Evolutionary conservation across 1,140 invertebrate species (phyloP).

Genomic region (Gonatopus flavifemur): DNA sequence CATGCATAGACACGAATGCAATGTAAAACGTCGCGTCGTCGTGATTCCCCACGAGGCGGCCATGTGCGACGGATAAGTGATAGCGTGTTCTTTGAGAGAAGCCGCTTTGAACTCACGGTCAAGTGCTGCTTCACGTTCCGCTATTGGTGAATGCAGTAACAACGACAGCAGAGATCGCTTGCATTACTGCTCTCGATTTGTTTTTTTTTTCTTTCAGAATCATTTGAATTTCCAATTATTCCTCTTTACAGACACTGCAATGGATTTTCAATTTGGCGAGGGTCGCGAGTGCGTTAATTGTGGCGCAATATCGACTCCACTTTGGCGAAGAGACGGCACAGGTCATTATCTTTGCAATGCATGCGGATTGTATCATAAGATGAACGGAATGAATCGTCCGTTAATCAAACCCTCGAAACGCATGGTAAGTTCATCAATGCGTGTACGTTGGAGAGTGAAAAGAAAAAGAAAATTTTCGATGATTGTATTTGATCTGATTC

Average conservation of each 20-base stretch:
- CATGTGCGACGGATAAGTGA: constrained; percentile 45
- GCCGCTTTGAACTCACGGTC: constrained; percentile 28
- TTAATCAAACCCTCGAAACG: constrained; percentile 87
- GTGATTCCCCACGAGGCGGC: constrained; percentile 24
- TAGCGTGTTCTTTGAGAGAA: constrained; percentile 44
- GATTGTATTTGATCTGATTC: too few relatives aligned
- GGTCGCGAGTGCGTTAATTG: constrained; percentile 96
- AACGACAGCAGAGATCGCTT: background rate
- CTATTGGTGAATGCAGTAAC: background rate
- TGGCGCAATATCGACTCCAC: constrained; percentile 90
- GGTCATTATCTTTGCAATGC: constrained; percentile 98
- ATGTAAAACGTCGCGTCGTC: too few relatives aligned
- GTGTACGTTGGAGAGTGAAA: too few relatives aligned
- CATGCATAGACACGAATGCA: too few relatives aligned
- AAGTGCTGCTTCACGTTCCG: constrained; percentile 34
- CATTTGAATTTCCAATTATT: background rate
- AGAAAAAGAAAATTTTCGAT: too few relatives aligned
- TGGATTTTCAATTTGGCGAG: constrained; percentile 83
- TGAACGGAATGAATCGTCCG: constrained; percentile 91
- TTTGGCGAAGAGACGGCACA: constrained; percentile 93
- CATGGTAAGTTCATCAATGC: constrained; percentile 71
- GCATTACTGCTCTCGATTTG: background rate
- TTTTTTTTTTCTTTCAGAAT: constrained; percentile 4
- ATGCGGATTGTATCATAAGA: constrained; percentile 94
- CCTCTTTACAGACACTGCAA: constrained; percentile 66